Percentiles rank a stretch among this genome's conserved stretches.
phyloP scores from a whole-genome alignment of 2,113 vertebrate species.

The Pristiophorus japonicus region DNA sequence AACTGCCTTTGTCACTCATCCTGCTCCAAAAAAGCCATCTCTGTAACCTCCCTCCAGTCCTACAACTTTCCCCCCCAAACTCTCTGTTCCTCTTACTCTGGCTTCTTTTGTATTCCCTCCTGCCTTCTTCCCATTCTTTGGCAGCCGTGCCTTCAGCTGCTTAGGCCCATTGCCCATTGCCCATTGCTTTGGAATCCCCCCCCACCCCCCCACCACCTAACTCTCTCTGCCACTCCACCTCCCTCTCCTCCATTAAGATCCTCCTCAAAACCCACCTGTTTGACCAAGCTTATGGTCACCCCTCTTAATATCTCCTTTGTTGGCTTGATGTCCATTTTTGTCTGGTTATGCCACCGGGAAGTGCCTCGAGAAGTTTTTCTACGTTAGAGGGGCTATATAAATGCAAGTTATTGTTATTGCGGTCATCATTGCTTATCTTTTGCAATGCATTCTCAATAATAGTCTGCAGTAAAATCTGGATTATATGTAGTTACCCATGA shows the following conservation, averaged over 20 bases:
- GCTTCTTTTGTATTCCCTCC: not conserved
- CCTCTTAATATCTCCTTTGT: constrained; percentile 4
- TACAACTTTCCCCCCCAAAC: not conserved
- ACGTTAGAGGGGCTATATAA: not conserved
- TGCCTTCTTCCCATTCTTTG: not conserved
- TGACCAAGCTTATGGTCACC: not conserved
- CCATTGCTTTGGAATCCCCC: not conserved
- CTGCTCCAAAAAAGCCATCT: too few species aligned
- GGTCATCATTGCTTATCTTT: not conserved
- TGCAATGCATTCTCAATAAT: not conserved
- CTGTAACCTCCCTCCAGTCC: not conserved
- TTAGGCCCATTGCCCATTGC: too few species aligned
- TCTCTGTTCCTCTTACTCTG: not conserved
- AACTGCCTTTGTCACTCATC: too few species aligned
- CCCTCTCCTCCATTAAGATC: not conserved
- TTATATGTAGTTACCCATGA: not conserved
- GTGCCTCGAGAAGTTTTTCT: not conserved
- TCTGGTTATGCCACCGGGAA: not conserved
- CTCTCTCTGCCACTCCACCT: not conserved
- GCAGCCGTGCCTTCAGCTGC: not conserved
- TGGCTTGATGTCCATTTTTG: not conserved
- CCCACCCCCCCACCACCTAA: too few species aligned
- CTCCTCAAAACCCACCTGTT: not conserved
- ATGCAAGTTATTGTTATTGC: not conserved
- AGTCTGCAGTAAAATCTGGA: not conserved